Conservation (phyloP, 2,113 vertebrate species). For the Proteles cristata region DNA sequence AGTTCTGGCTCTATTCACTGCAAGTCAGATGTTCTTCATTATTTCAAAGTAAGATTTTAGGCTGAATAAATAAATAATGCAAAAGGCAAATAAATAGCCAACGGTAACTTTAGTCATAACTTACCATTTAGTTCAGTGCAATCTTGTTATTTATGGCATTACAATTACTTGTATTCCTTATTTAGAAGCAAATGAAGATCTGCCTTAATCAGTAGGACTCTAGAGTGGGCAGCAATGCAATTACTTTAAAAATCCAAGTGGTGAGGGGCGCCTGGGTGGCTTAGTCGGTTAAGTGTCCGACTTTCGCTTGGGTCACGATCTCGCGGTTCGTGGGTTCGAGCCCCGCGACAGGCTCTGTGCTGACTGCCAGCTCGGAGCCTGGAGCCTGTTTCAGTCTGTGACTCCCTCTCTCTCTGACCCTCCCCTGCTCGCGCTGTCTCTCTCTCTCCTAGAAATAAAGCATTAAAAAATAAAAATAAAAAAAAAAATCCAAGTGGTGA, state of each 20-base stretch:
- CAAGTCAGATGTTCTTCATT: background rate
- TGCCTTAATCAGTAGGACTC: slow-evolving; percentile 49
- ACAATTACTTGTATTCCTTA: background rate
- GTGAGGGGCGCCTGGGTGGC: too few species aligned
- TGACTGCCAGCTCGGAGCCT: too few species aligned
- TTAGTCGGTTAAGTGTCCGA: too few species aligned
- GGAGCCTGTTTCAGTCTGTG: too few species aligned
- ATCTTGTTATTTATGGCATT: slow-evolving; percentile 12
- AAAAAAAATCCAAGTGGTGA: slow-evolving; percentile 68
- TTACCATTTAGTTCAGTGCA: background rate
- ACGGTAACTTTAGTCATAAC: background rate
- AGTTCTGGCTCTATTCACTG: background rate
- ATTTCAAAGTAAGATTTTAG: slow-evolving; percentile 35
- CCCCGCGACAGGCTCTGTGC: too few species aligned
- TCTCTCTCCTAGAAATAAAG: too few species aligned
- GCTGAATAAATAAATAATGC: slow-evolving; percentile 45
- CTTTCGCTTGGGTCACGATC: too few species aligned
- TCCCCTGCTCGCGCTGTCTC: too few species aligned
- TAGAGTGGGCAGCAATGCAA: slow-evolving; percentile 49
- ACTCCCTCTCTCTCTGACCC: too few species aligned
- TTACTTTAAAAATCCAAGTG: slow-evolving; percentile 54
- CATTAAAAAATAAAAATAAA: too few species aligned
- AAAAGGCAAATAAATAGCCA: slow-evolving; percentile 26
- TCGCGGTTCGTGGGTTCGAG: too few species aligned
- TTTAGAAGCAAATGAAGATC: slow-evolving; percentile 55